Evolutionary conservation across 2,888 invertebrate species (phyloP), one percentile per base, ranked within the genome.

Genomic region (Hymenopus coronatus): DNA sequence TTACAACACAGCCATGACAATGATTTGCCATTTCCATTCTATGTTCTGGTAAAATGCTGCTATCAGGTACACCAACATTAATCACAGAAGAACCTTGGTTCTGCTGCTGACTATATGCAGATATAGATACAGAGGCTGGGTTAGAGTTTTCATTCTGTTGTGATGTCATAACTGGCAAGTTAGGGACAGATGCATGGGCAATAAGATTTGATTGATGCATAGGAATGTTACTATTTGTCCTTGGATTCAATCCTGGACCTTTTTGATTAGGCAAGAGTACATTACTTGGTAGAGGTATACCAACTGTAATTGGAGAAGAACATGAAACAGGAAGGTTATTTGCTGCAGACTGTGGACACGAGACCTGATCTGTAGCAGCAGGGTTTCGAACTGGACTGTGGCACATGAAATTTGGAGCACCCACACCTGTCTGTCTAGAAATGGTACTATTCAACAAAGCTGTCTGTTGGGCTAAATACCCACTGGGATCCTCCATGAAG

Each of bases 401-500:
- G 25, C 90, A 90, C 86, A 89, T 28, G 84, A 88, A 90, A 82
- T 88, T 90, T 70, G 84, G 85, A n/a, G 46, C 84, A 28, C 89
- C 88, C 25, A 90, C 88, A 25, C 88, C 93, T 46, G 94, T 93
- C 93, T 96, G 96, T 91, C 96, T 94, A 89, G 96, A 96, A 93
- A 97, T 97, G 15, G 97, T 97, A 92, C 96, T 97, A 92, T 98
- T 97, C 88, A 98, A 93, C 91, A 98, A 93, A 54, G 97, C 97
- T 0, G 98, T 98, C 93, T 98, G 98, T 91, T 98, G 98, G 8
- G 98, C 98, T 91, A 98, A 94, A 93, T 98, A 98, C 3, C 98
- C 98, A 92, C 96, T 97, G 0, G 98, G 98, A 93, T 98, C 98
- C 91, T 98, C 98, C 94, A 98, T 96, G 92, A 98, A 98, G 70